These are phyloP conservation scores for Hipposideros larvatus DNA, from an alignment of 2,797 vertebrate species.

Conservation along the genomic window DNA sequence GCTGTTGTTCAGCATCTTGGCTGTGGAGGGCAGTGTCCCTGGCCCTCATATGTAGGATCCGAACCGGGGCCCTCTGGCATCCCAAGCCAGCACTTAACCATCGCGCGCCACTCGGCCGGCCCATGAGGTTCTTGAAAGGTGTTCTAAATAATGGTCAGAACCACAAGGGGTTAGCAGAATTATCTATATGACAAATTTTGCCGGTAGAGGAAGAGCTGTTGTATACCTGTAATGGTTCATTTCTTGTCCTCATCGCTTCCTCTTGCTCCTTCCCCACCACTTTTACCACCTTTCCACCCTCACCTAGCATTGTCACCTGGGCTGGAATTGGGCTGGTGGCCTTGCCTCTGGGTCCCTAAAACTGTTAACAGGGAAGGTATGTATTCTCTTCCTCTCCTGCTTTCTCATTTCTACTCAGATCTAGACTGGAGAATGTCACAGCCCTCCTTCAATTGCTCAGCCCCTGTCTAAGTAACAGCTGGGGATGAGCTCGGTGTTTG, in stretches of 20 bases:
- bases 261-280: neutral
- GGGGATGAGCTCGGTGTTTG: neutral
- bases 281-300: neutral
- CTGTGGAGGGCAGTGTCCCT: too few relatives aligned
- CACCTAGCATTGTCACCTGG: neutral
- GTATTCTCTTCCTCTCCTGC: neutral
- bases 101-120: too few relatives aligned
- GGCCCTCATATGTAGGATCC: too few relatives aligned
- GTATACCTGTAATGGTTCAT: neutral
- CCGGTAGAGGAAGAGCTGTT: neutral
- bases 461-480: neutral
- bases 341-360: neutral
- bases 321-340: neutral
- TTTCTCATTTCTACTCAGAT: neutral
- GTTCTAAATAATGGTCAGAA: constrained; percentile 46
- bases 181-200: constrained; percentile 40
- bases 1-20: too few relatives aligned
- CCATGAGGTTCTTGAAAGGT: constrained; percentile 29
- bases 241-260: neutral
- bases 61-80: too few relatives aligned
- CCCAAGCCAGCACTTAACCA: too few relatives aligned
- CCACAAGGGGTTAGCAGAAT: neutral
- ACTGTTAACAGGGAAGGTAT: neutral
- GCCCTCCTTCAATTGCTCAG: neutral
- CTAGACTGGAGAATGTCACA: neutral